Evolutionary conservation across 2,888 invertebrate genomes (phyloP).

Genomic region (Caenorhabditis zanzibari): DNA sequence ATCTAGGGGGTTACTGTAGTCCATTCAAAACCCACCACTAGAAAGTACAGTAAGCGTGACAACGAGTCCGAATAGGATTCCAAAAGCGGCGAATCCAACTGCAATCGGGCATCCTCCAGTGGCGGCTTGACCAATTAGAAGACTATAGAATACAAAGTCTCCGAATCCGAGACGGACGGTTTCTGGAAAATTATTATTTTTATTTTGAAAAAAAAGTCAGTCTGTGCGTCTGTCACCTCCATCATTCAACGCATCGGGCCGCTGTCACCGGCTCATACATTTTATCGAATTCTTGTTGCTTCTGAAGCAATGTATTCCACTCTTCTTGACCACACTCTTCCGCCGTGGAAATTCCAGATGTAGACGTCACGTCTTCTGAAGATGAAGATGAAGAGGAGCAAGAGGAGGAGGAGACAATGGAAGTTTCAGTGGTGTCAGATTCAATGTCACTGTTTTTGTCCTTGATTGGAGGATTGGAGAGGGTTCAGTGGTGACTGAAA

Average conservation of each 20-base stretch:
- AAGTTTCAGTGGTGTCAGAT: slow-evolving; percentile 15
- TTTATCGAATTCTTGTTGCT: background rate
- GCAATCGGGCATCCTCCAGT: slow-evolving; percentile 69
- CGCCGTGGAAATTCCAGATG: slow-evolving; percentile 10
- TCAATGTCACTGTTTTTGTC: slow-evolving; percentile 46
- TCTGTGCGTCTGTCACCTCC: slow-evolving; percentile 18
- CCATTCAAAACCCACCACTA: slow-evolving; percentile 42
- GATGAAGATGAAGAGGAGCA: background rate
- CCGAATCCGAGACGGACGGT: slow-evolving; percentile 79
- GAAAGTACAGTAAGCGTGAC: slow-evolving; percentile 73
- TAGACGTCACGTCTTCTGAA: background rate
- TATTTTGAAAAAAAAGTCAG: too few relatives aligned
- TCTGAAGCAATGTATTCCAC: slow-evolving; percentile 28
- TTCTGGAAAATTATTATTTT: slow-evolving; percentile 61
- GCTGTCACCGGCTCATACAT: slow-evolving; percentile 49
- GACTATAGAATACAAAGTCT: slow-evolving; percentile 80
- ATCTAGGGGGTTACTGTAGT: too few relatives aligned
- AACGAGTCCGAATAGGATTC: slow-evolving; percentile 75
- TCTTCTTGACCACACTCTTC: slow-evolving; percentile 34
- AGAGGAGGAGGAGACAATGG: background rate
- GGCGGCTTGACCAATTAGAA: slow-evolving; percentile 79
- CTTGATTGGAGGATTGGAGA: slow-evolving; percentile 1
- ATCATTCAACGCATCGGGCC: slow-evolving; percentile 73
- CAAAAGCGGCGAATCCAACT: slow-evolving; percentile 69
- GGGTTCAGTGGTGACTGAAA: slow-evolving; percentile 19